These are phyloP conservation scores for Atethmia centrago DNA, from an alignment of 2,888 invertebrate species.

Conservation along the genomic window DNA sequence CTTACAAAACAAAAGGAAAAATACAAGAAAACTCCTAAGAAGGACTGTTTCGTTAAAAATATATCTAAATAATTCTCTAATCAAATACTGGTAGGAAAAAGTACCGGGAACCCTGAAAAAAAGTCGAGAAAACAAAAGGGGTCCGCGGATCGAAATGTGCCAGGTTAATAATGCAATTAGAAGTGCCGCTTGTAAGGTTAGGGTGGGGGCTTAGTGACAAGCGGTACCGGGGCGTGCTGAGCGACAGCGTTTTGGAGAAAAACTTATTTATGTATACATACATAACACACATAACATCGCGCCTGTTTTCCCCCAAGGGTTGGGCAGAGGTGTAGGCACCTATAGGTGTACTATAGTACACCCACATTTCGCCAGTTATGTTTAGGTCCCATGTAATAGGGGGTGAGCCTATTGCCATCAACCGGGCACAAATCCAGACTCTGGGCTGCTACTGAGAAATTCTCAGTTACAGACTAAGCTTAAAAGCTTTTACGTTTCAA, in stretches of 20 bases:
- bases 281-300: too few species aligned
- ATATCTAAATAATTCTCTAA: conserved; percentile 66
- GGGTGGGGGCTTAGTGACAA: conserved; percentile 46
- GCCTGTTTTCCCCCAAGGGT: too few species aligned
- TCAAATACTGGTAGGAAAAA: conserved; percentile 53
- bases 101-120: conserved; percentile 63
- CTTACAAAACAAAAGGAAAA: conserved; percentile 15
- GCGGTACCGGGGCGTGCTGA: conserved; percentile 58
- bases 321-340: too few species aligned
- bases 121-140: conserved; percentile 70
- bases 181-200: conserved; percentile 67
- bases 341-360: too few species aligned
- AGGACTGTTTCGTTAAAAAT: conserved; percentile 50
- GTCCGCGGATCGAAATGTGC: conserved; percentile 77
- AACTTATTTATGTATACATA: too few species aligned
- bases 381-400: too few species aligned
- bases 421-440: too few species aligned
- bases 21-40: conserved; percentile 29
- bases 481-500: too few species aligned
- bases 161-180: conserved; percentile 81
- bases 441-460: too few species aligned
- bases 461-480: too few species aligned
- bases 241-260: conserved; percentile 12
- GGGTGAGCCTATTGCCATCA: too few species aligned
- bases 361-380: too few species aligned